These are phyloP conservation scores for Austrolebias charrua DNA, from an alignment of 2,797 vertebrate genomes.

Conservation along the genomic window DNA sequence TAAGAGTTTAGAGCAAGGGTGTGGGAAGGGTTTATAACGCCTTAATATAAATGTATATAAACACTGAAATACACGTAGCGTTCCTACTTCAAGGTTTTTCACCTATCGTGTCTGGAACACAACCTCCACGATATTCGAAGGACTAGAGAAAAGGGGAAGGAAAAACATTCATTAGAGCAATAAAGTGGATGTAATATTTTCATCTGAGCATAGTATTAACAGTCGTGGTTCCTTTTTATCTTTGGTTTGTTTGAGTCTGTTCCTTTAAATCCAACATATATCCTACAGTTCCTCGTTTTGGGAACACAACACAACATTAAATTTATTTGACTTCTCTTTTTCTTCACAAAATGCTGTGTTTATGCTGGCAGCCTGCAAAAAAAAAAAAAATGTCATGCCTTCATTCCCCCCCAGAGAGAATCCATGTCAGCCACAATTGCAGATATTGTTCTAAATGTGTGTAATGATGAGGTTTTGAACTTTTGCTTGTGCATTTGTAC, in stretches of 20 bases:
- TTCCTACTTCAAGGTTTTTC: too few species aligned
- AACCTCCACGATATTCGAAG: too few species aligned
- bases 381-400: slow-evolving; percentile 14
- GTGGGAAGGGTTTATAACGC: too few species aligned
- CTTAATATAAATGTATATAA: too few species aligned
- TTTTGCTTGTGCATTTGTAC: slow-evolving; percentile 6
- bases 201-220: too few species aligned
- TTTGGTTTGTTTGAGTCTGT: background rate
- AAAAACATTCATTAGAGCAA: background rate
- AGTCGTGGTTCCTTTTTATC: background rate
- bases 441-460: slow-evolving; percentile 10
- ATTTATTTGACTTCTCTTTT: too few species aligned
- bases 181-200: background rate
- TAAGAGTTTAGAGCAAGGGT: too few species aligned
- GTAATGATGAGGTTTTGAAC: slow-evolving; percentile 15
- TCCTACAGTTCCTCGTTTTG: slow-evolving; percentile 29
- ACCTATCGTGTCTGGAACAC: too few species aligned
- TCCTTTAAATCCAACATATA: background rate
- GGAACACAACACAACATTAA: background rate
- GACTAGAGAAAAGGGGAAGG: too few species aligned
- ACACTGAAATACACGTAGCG: too few species aligned
- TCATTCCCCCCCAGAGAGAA: slow-evolving; percentile 7
- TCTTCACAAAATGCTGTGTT: slow-evolving; percentile 15
- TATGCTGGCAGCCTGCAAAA: slow-evolving; percentile 24
- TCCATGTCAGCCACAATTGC: slow-evolving; percentile 3